Conservation (phyloP, 1,140 invertebrate species). For the Bombus sibiricus region DNA sequence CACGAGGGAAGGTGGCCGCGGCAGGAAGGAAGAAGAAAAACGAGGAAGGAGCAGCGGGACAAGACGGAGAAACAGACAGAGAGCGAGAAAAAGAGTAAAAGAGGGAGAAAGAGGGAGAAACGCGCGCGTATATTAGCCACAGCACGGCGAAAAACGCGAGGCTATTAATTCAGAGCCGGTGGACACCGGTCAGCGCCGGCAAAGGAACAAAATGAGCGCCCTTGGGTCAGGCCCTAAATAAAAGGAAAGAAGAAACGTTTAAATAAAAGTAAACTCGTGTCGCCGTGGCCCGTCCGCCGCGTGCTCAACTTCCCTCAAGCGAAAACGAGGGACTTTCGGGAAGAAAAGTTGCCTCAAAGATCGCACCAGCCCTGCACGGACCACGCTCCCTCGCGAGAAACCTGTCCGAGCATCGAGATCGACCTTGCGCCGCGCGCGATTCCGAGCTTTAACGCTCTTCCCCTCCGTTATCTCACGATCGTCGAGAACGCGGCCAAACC, state of each 20-base stretch:
- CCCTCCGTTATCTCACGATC: conserved; percentile 62
- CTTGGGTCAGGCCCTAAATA: conserved; percentile 81
- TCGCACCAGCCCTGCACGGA: background rate
- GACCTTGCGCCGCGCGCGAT: conserved; percentile 54
- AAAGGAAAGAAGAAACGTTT: conserved; percentile 79
- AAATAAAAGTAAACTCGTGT: conserved; percentile 83
- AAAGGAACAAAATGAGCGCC: conserved; percentile 80
- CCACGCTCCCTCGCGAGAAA: conserved; percentile 45
- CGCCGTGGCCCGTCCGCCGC: conserved; percentile 49
- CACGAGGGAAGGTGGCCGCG: conserved; percentile 11
- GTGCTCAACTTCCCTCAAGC: conserved; percentile 48
- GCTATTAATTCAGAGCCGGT: conserved; percentile 80
- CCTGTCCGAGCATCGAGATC: conserved; percentile 50
- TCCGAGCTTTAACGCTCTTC: conserved; percentile 60
- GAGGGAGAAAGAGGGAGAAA: background rate
- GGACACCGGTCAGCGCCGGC: conserved; percentile 77
- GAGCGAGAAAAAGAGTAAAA: background rate
- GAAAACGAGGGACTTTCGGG: conserved; percentile 31
- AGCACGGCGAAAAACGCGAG: conserved; percentile 75
- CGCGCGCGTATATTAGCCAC: conserved; percentile 50
- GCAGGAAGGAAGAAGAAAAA: conserved; percentile 48
- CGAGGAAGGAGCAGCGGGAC: background rate
- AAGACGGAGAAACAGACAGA: background rate
- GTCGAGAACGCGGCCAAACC: conserved; percentile 43
- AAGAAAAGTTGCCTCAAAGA: conserved; percentile 49